Conservation (phyloP, 53 echinoderm and acorn worm species). For the Actinopyga echinites region DNA sequence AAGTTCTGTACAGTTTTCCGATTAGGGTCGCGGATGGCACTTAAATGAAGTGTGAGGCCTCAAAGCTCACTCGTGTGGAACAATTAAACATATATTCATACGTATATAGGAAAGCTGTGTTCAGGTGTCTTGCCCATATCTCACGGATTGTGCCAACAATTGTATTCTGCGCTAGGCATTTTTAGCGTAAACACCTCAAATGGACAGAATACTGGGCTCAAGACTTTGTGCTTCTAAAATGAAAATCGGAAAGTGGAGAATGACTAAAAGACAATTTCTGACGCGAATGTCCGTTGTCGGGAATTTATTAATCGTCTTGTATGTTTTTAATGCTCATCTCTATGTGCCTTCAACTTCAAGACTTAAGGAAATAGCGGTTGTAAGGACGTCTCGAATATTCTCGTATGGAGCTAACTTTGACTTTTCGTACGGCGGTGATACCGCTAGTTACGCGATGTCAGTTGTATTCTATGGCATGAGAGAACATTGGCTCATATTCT, state of each 20-base stretch:
- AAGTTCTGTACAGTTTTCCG: too few species aligned
- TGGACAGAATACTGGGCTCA: not conserved
- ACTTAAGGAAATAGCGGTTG: conserved; percentile 1
- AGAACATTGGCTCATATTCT: conserved; percentile 34
- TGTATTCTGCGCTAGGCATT: too few species aligned
- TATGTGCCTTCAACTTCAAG: not conserved
- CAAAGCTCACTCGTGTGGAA: too few species aligned
- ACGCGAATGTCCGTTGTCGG: conserved; percentile 10
- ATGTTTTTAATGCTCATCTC: conserved; percentile 11
- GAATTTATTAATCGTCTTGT: conserved; percentile 4
- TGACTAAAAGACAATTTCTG: not conserved
- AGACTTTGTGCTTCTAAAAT: not conserved
- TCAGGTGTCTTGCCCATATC: too few species aligned
- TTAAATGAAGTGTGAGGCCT: too few species aligned
- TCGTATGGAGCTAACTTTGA: not conserved
- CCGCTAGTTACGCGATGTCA: not conserved
- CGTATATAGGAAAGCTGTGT: too few species aligned
- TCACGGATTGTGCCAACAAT: too few species aligned
- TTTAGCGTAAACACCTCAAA: not conserved
- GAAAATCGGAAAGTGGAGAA: not conserved
- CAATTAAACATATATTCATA: too few species aligned
- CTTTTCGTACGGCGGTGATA: not conserved
- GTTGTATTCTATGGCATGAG: conserved; percentile 30
- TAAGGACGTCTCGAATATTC: conserved; percentile 26
- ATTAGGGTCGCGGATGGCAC: too few species aligned